phyloP scores from a whole-genome alignment of 1,140 invertebrate species.

The Zaprionus tsacasi region DNA sequence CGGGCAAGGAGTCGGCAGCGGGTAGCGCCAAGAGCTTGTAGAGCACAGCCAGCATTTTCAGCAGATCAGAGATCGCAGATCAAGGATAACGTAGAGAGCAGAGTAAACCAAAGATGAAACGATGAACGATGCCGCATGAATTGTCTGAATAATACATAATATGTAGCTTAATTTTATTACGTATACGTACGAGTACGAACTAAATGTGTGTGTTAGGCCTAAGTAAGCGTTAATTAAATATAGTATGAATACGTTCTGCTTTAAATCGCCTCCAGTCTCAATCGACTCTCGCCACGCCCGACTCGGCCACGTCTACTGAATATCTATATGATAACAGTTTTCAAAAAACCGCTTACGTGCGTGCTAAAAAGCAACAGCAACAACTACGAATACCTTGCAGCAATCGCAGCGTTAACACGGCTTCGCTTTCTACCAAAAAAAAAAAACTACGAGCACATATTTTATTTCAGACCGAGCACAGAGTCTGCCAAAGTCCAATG shows the following conservation, averaged over 20 bases:
- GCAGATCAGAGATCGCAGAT: constrained; percentile 15
- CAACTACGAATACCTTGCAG: neutral
- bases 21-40: constrained; percentile 71
- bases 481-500: constrained; percentile 53
- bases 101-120: constrained; percentile 67
- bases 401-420: constrained; percentile 18
- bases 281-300: constrained; percentile 31
- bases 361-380: constrained; percentile 58
- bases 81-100: neutral
- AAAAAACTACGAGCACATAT: constrained; percentile 29
- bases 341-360: constrained; percentile 62
- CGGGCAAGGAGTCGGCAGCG: constrained; percentile 68
- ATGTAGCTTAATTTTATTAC: constrained; percentile 69
- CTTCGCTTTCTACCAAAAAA: constrained; percentile 68
- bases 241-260: constrained; percentile 64
- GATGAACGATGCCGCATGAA: constrained; percentile 67
- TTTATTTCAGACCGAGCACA: constrained; percentile 31
- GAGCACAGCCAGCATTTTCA: constrained; percentile 58
- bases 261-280: neutral
- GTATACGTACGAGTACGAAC: constrained; percentile 55
- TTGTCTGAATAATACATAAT: constrained; percentile 73
- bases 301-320: constrained; percentile 39
- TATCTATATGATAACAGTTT: constrained; percentile 63
- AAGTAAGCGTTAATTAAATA: constrained; percentile 80
- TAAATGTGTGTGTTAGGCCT: constrained; percentile 82